Percentiles rank a stretch among this genome's conserved stretches.
phyloP scores from a whole-genome alignment of 1,140 invertebrate genomes.

The Helicoverpa zea region DNA sequence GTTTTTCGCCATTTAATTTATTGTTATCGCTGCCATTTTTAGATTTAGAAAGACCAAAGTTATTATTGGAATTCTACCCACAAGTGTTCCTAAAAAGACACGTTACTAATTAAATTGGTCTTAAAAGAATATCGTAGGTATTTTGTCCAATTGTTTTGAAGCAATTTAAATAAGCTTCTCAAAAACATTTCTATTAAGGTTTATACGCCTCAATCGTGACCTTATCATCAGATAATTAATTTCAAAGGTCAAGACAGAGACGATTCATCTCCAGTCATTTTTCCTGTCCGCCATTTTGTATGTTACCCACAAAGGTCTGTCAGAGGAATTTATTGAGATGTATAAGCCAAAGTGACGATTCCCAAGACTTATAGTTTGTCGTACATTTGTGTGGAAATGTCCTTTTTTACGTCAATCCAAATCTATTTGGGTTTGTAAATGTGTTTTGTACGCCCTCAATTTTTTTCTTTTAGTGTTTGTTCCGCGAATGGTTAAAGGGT shows the following conservation, averaged over 20 bases:
- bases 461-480: constrained; percentile 32
- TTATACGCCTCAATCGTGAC: not conserved
- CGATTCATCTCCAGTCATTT: constrained; percentile 10
- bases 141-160: too few species aligned
- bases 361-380: constrained; percentile 49
- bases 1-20: constrained; percentile 25
- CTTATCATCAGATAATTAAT: constrained; percentile 24
- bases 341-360: constrained; percentile 56
- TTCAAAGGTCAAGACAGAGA: not conserved
- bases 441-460: constrained; percentile 29
- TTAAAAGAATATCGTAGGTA: not conserved
- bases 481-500: not conserved
- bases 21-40: not conserved
- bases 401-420: constrained; percentile 49
- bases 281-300: constrained; percentile 48
- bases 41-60: not conserved
- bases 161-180: too few species aligned
- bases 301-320: constrained; percentile 56
- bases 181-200: not conserved
- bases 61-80: not conserved
- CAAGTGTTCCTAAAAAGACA: too few species aligned
- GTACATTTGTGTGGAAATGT: constrained; percentile 43
- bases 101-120: too few species aligned
- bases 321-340: constrained; percentile 67
- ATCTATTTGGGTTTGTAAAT: constrained; percentile 49